Evolutionary conservation across 2,113 vertebrate species (phyloP), one percentile per base, ranked within the genome.

Genomic region (Melanerpes aurifrons): DNA sequence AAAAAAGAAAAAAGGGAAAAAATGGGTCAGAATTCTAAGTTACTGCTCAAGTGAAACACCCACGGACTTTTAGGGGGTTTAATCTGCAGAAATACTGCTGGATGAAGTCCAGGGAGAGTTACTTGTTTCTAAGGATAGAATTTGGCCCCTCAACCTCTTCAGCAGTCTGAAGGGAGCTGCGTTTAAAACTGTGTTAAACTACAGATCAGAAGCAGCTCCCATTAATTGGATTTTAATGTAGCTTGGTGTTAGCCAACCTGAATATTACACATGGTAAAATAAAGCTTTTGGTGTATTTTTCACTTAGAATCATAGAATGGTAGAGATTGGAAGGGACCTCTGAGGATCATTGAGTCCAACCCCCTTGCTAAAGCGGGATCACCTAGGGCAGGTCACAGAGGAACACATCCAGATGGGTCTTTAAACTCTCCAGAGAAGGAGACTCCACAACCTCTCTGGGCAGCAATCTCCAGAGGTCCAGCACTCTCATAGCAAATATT

Each of bases 31-130:
- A 77, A 91, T 86, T 17, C 76, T 82, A 82, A 77, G 74, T 48
- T 45, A 37, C 47, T 11, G 7, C 84, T 91, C 0, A 1, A 85
- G 48, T 78, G 31, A 83, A 94, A 86, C 79, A 82, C 37, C 82
- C 85, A 10, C 73, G 12, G 88, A 75, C 66, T 95, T 92, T 6
- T 62, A 57, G 86, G 83, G 88, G 54, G 78, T 86, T 96, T 26
- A 90, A 37, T 75, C 87, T 90, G 87, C 83, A 76, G 92, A 86
- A 93, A 92, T 74, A 9, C 82, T 86, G 85, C 93, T 79, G 93
- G 85, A 74, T 93, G 91, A 77, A 89, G 24, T 71, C 86, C 86
- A 35, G 64, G 66, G 86, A 92, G 87, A 89, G 63, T 58, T 93
- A 8, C 85, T 86, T 47, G 48, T 63, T 94, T 80, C 86, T 82